A percentile compares a stretch with the other conserved stretches of the same genome.
phyloP scores from a whole-genome alignment of 2,113 vertebrate species.

The Thomomys bottae region DNA sequence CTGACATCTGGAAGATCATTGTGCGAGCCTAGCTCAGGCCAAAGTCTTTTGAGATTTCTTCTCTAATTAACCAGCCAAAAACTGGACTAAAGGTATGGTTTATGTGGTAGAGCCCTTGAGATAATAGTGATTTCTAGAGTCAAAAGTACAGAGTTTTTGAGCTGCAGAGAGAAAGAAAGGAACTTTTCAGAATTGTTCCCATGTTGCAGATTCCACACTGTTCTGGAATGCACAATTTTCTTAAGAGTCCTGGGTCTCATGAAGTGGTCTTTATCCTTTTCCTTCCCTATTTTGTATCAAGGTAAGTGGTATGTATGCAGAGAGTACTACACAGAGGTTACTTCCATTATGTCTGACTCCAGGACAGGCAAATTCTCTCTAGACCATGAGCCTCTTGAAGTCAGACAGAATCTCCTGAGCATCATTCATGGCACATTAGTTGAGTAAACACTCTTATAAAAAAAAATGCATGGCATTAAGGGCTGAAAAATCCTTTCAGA shows the following conservation, averaged over 20 bases:
- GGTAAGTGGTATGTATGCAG: background rate
- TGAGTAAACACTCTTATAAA: background rate
- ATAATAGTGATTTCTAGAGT: background rate
- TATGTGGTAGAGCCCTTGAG: background rate
- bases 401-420: slow-evolving; percentile 20
- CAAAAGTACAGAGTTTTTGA: background rate
- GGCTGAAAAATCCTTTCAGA: slow-evolving; percentile 11
- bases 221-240: slow-evolving; percentile 9
- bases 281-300: background rate
- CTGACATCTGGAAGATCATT: no score
- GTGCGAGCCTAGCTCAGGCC: no score
- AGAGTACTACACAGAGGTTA: background rate
- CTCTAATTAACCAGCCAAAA: no score
- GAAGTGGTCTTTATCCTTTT: background rate
- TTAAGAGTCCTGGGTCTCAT: background rate
- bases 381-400: background rate
- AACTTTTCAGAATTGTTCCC: slow-evolving; percentile 25
- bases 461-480: background rate
- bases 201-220: background rate
- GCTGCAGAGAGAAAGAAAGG: background rate
- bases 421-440: background rate
- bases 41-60: no score
- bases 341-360: background rate
- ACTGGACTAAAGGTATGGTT: no score
- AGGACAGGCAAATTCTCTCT: background rate